Conservation (phyloP, 1,140 invertebrate species). For the Drosophila bipectinata region DNA sequence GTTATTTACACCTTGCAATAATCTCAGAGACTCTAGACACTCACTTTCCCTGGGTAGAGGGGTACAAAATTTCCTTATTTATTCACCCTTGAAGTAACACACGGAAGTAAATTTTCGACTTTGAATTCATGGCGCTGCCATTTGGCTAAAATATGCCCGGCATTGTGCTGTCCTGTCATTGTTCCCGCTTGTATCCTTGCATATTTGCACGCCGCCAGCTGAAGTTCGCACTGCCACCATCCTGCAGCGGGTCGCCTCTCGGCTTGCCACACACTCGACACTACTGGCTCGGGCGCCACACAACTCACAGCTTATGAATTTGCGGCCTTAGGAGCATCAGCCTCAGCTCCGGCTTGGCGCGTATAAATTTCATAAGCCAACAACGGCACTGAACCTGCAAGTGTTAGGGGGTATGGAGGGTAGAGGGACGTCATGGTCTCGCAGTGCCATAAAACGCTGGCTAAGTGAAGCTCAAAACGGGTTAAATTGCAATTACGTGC, state of each 20-base stretch:
- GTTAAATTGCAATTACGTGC: conserved; percentile 69
- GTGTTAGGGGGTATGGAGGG: not conserved
- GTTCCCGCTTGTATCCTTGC: conserved; percentile 19
- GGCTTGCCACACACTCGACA: not conserved
- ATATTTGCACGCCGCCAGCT: conserved; percentile 26
- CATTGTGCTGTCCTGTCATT: conserved; percentile 18
- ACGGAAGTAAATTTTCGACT: conserved; percentile 5
- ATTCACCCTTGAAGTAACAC: conserved; percentile 10
- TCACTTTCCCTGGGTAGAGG: not conserved
- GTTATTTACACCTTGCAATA: conserved; percentile 3
- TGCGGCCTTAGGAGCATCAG: conserved; percentile 36
- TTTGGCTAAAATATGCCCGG: conserved; percentile 26
- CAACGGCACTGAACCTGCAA: not conserved
- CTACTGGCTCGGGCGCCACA: not conserved
- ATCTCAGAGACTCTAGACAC: not conserved
- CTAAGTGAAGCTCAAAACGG: conserved; percentile 50
- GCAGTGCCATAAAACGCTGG: conserved; percentile 35
- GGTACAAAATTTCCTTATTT: conserved; percentile 20
- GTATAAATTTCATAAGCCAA: conserved; percentile 50
- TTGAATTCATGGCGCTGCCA: conserved; percentile 38
- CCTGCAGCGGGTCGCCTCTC: not conserved
- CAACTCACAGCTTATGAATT: conserved; percentile 49
- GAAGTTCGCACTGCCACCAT: conserved; percentile 17
- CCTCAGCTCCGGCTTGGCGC: conserved; percentile 17
- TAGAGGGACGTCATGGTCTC: too few species aligned